Conservation (phyloP, 2,888 invertebrate species). For the Mallateleia sp. region DNA sequence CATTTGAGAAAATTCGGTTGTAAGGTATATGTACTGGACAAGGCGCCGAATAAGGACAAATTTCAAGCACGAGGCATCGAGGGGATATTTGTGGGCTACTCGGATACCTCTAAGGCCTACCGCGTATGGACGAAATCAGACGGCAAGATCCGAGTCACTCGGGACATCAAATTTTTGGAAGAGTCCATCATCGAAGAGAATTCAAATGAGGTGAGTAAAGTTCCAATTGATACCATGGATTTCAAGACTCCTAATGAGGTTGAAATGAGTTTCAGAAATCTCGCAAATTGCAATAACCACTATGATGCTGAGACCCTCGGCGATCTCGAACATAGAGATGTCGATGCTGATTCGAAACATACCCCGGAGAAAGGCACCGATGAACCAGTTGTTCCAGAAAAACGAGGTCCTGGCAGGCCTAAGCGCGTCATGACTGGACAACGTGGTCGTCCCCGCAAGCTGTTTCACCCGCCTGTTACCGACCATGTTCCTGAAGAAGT, state of each 20-base stretch:
- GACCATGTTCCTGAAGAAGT: too few species aligned
- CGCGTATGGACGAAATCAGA: slow-evolving; percentile 6
- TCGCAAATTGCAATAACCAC: too few species aligned
- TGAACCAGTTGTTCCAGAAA: not conserved
- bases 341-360: too few species aligned
- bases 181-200: too few species aligned
- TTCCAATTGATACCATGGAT: too few species aligned
- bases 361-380: too few species aligned
- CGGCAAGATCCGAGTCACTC: not conserved
- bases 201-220: too few species aligned
- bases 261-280: too few species aligned
- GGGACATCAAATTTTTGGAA: not conserved
- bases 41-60: slow-evolving; percentile 46
- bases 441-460: not conserved
- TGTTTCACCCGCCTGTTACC: too few species aligned
- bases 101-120: slow-evolving; percentile 5
- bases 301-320: too few species aligned
- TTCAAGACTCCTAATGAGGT: too few species aligned
- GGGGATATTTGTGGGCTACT: slow-evolving; percentile 47
- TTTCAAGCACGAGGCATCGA: slow-evolving; percentile 51
- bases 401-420: not conserved
- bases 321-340: too few species aligned
- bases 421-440: not conserved
- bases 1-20: slow-evolving; percentile 78
- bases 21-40: slow-evolving; percentile 41